Evolutionary conservation across 2,113 vertebrate genomes (phyloP), one percentile per base, ranked within the genome.

Genomic region (Potamarius usumacintae): DNA sequence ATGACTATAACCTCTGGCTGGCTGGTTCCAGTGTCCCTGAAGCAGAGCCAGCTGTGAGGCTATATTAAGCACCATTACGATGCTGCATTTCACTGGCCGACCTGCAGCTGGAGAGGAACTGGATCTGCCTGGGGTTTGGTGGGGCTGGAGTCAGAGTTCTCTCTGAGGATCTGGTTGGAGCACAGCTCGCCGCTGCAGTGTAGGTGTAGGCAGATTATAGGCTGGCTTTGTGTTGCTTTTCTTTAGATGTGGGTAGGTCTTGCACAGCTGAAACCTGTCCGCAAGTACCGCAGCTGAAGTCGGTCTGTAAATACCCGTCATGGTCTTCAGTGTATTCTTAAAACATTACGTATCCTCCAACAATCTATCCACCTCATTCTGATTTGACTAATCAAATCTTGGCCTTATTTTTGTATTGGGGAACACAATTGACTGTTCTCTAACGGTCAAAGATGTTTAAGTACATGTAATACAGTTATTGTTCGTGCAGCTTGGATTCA

Each of bases 51-150:
- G 89, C 87, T 84, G 90, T 58, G 81, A 80, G 48, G 76, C 88
- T 89, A 89, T 88, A 91, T 89, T 89, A 90, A 89, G 76, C 82
- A 77, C 78, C 63, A 86, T 89, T 88, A 89, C 78, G 86, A 86
- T 30, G 50, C 71, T 78, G 87, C 79, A 72, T 76, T 57, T 81
- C 85, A 78, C 65, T 84, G 67, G 83, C 20, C 57, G 53, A 81
- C 58, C 48, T 88, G 87, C 89, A 90, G 89, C 89, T 88, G 89
- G 85, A 87, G 62, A 88, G 89, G 84, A 87, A 89, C 67, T 78
- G 83, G 89, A 85, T 80, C 67, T 84, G 78, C 81, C 86, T 82
- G 77, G 78, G 57, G 85, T 67, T 87, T 83, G 76, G 79, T 88
- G 78, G 78, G 71, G 83, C 72, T 84, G 79, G 53, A 84, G 88